Evolutionary conservation across 2,888 invertebrate species (phyloP).

Genomic region (Exephanes ischioxanthus): DNA sequence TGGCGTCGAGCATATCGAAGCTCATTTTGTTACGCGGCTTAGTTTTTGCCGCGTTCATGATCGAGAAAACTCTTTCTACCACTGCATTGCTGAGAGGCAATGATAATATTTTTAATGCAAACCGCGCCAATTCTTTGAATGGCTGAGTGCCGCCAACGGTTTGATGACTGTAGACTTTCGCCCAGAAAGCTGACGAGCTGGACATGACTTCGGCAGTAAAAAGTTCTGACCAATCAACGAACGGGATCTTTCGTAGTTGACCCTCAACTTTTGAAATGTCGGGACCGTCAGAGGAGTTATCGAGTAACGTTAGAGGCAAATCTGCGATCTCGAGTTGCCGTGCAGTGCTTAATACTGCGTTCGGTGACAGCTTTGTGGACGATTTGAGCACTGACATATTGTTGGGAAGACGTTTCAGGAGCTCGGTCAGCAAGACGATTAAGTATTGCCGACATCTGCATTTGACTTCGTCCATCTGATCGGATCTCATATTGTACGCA

Average conservation of each 20-base stretch:
- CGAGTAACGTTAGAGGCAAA: constrained; percentile 40
- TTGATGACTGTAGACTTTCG: constrained; percentile 31
- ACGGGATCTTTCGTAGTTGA: constrained; percentile 53
- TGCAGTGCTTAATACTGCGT: constrained; percentile 50
- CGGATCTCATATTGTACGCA: constrained; percentile 45
- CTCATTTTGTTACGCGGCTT: constrained; percentile 68
- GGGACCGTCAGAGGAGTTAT: constrained; percentile 20
- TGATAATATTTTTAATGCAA: constrained; percentile 65
- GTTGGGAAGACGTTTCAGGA: constrained; percentile 51
- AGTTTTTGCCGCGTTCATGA: constrained; percentile 67
- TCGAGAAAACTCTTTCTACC: constrained; percentile 70
- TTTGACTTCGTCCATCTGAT: constrained; percentile 50
- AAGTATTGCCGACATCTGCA: constrained; percentile 58
- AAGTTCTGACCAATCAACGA: constrained; percentile 49
- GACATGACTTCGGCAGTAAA: constrained; percentile 31
- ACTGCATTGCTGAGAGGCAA: constrained; percentile 71
- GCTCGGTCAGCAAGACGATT: constrained; percentile 44
- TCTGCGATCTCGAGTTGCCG: constrained; percentile 31
- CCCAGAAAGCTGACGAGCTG: too few species aligned
- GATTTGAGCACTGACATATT: constrained; percentile 44
- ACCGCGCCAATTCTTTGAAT: constrained; percentile 65
- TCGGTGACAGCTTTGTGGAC: constrained; percentile 32
- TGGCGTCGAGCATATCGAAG: constrained; percentile 65
- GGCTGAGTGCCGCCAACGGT: constrained; percentile 58
- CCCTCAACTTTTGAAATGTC: constrained; percentile 19